phyloP scores from a whole-genome alignment of 2,797 vertebrate genomes.

The Falco rusticolus region DNA sequence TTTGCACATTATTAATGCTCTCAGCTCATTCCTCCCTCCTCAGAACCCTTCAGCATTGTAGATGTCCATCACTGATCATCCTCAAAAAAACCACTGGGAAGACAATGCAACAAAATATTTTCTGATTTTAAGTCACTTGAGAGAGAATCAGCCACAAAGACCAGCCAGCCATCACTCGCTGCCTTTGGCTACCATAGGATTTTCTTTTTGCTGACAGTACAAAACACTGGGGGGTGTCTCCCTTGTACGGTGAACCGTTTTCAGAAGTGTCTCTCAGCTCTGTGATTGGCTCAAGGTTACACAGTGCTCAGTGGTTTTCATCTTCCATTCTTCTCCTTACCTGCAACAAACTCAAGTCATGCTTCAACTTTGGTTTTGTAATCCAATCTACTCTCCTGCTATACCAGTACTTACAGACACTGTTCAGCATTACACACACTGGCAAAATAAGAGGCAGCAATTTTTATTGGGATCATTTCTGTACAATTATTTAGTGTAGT shows the following conservation, averaged over 20 bases:
- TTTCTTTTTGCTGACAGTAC: background rate
- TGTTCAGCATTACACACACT: background rate
- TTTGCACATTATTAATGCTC: background rate
- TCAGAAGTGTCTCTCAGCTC: background rate
- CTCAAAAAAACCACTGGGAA: background rate
- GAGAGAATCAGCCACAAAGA: background rate
- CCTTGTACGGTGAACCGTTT: background rate
- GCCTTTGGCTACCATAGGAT: background rate
- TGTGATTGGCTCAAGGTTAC: background rate
- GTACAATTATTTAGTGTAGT: background rate
- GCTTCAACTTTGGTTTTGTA: background rate
- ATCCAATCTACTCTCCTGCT: background rate
- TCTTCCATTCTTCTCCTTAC: background rate
- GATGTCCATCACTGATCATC: background rate
- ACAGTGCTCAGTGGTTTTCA: fast-evolving
- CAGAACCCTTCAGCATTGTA: background rate
- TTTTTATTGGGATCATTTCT: background rate
- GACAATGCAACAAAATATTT: background rate
- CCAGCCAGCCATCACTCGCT: fast-evolving
- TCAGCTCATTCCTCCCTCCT: background rate
- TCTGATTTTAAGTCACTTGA: background rate
- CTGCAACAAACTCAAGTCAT: background rate
- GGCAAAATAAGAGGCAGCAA: background rate
- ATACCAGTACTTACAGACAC: background rate
- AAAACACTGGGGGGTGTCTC: background rate